Evolutionary conservation across 1,140 invertebrate genomes (phyloP), one percentile per base, ranked within the genome.

Genomic region (Helicoverpa armigera): DNA sequence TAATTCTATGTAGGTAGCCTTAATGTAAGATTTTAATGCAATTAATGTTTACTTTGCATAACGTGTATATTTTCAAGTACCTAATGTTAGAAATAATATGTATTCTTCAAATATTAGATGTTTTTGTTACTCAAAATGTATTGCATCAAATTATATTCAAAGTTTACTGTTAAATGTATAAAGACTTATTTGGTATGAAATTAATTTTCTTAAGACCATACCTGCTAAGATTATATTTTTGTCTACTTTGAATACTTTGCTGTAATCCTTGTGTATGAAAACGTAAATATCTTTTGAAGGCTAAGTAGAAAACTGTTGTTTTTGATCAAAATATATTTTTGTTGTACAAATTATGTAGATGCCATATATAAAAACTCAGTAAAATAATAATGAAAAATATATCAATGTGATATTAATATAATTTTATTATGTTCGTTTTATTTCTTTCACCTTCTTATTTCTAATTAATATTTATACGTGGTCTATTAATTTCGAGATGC

Each of bases 321-420:
- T 67, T 79, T 79, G 76, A 79, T 69, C 76, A 79, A 79, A 79
- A 51, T 79, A 79, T 79, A 79, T 79, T 77, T 77, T 79, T 69
- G 76, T 69, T 79, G 65, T 69, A 78, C 51, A 69, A 65, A 82
- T 18, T 56, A 56, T 73, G 31, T 79, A 75, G 74, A 67, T 48
- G 73, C 69, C 79, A 82, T 78, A 67, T 70, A 82, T 73, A 78
- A 31, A 29, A 77, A 65, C 48, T 77, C 60, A 65, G n/a, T 77
- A 77, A 77, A 65, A 78, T 67, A 74, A 70, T 83, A 80, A 82
- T 75, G 51, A 74, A 58, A 84, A 82, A 83, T 82, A 79, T 85
- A 84, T 86, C 83, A 86, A 87, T 85, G 81, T 87, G 86, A 87
- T 86, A 86, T 87, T 86, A 87, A 67, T 78, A 35, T 75, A 67